A percentile compares a stretch with the other conserved stretches of the same genome.
These are phyloP conservation scores for Onychostruthus taczanowskii DNA, from an alignment of 2,113 vertebrate genomes.

Conservation along the genomic window DNA sequence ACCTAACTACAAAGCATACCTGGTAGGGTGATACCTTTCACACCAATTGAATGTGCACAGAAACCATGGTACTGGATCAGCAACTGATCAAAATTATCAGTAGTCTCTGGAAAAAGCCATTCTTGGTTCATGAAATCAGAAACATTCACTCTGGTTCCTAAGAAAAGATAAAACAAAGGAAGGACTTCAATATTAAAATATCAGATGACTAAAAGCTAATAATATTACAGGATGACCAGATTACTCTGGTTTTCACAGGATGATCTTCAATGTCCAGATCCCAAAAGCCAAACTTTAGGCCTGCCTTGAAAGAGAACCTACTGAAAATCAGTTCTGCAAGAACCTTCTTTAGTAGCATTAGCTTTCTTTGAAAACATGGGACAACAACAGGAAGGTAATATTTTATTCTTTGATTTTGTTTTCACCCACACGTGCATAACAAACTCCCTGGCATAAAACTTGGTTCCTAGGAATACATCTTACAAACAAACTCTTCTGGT, in stretches of 20 bases:
- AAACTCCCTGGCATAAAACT: neutral
- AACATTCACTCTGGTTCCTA: constrained; percentile 76
- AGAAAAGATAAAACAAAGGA: neutral
- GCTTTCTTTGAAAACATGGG: neutral
- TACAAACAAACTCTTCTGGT: neutral
- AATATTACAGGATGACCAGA: neutral
- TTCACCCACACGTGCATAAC: neutral
- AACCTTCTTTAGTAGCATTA: neutral
- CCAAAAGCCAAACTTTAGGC: neutral
- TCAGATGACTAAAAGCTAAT: neutral
- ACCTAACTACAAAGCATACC: constrained; percentile 69
- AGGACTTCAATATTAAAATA: neutral
- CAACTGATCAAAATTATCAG: constrained; percentile 72
- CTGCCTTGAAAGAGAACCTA: neutral
- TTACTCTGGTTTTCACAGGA: neutral
- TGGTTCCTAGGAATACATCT: neutral
- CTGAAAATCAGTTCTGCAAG: neutral
- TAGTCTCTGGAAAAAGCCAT: constrained; percentile 87
- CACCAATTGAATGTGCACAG: constrained; percentile 82
- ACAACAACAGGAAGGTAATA: neutral
- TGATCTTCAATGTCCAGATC: neutral
- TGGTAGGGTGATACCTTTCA: constrained; percentile 82
- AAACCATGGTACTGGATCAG: constrained; percentile 84
- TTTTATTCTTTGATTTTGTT: neutral
- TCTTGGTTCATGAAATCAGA: constrained; percentile 74